phyloP scores from a whole-genome alignment of 2,888 invertebrate genomes.

The Hydroisotoma schaefferi region DNA sequence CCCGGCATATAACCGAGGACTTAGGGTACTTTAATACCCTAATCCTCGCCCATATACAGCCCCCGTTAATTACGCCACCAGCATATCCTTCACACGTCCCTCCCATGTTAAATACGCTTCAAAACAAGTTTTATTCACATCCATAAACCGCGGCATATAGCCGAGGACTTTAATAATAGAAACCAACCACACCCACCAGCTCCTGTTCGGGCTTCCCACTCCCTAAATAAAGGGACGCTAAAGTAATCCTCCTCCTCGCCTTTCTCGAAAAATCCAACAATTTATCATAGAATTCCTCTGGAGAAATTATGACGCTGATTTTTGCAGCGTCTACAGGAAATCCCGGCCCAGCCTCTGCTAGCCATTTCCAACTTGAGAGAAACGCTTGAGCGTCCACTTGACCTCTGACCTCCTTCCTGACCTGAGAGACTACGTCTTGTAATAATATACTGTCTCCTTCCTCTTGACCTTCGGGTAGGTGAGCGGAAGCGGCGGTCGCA shows the following conservation, averaged over 20 bases:
- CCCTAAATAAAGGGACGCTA: conserved; percentile 91
- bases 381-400: background rate
- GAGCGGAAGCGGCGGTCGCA: background rate
- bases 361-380: conserved; percentile 21
- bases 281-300: conserved; percentile 70
- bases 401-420: background rate
- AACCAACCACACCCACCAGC: conserved; percentile 56
- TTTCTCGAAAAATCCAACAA: conserved; percentile 64
- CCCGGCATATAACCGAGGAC: no score
- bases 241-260: conserved; percentile 68
- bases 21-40: no score
- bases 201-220: conserved; percentile 77
- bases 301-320: conserved; percentile 71
- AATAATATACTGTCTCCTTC: background rate
- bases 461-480: background rate
- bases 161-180: conserved; percentile 6
- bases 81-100: no score
- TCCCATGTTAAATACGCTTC: no score
- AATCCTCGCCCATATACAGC: no score
- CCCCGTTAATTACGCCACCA: no score
- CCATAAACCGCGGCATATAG: no score
- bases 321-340: conserved; percentile 55
- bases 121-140: no score
- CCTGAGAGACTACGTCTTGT: background rate
- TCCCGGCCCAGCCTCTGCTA: conserved; percentile 49